Percentiles rank a stretch among this genome's conserved stretches.
These are phyloP conservation scores for Siphamia tubifer DNA, from an alignment of 2,113 vertebrate species.

Conservation along the genomic window DNA sequence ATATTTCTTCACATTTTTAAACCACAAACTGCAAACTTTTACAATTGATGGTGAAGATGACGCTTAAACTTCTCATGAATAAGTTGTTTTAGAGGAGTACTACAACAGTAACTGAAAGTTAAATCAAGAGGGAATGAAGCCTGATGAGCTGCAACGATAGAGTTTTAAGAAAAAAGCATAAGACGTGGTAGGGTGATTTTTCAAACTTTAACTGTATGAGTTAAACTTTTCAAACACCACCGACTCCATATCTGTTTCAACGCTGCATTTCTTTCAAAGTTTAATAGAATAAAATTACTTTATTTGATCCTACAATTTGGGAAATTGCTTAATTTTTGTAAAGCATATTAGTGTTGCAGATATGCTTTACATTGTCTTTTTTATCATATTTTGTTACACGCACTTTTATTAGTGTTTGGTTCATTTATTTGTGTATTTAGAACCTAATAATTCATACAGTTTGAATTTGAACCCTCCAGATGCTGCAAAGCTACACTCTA, in stretches of 20 bases:
- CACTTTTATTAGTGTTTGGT: no score
- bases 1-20: no score
- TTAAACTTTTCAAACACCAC: not conserved
- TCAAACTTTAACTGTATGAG: not conserved
- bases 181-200: not conserved
- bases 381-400: no score
- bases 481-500: no score
- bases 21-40: not conserved
- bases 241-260: no score
- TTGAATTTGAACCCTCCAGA: no score
- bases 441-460: no score
- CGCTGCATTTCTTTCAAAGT: no score
- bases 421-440: not conserved
- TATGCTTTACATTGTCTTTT: not conserved
- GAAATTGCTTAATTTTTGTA: no score
- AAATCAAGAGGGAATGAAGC: constrained; percentile 6
- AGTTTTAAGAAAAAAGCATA: not conserved
- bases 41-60: not conserved
- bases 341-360: no score
- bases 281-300: no score
- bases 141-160: constrained; percentile 22
- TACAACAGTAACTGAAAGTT: constrained; percentile 33
- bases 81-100: constrained; percentile 11
- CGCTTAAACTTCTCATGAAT: not conserved
- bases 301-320: no score